These are phyloP conservation scores for Boulengerochromis microlepis DNA, from an alignment of 2,113 vertebrate genomes.

Conservation along the genomic window DNA sequence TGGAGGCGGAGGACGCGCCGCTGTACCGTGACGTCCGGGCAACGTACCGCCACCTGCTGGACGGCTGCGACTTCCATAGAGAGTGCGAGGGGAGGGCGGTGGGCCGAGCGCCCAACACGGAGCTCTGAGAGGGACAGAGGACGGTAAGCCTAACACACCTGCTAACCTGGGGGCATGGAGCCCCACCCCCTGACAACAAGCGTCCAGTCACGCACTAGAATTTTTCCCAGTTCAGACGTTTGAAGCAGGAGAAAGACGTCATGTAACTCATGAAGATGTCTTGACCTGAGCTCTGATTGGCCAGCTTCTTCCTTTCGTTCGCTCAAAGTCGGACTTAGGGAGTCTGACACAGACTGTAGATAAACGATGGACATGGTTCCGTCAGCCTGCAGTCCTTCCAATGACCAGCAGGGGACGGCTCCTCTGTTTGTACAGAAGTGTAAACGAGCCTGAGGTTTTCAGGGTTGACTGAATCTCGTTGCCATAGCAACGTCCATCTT, in stretches of 20 bases:
- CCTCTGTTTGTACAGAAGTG: background rate
- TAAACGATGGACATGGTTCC: background rate
- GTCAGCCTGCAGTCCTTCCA: background rate
- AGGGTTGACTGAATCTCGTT: background rate
- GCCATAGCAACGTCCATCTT: background rate
- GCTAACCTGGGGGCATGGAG: background rate
- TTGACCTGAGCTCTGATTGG: background rate
- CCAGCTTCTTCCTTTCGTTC: background rate
- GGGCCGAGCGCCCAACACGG: constrained; percentile 40
- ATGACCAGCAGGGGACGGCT: background rate
- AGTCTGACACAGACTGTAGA: background rate
- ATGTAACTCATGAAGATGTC: background rate
- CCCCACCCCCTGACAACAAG: background rate
- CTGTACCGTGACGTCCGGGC: constrained; percentile 77
- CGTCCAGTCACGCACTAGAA: background rate
- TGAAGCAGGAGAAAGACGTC: background rate
- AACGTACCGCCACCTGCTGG: constrained; percentile 79
- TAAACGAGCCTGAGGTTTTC: background rate
- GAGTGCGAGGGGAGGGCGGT: constrained; percentile 70
- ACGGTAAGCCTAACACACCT: background rate
- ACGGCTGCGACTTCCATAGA: constrained; percentile 73
- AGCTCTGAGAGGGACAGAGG: constrained; percentile 38
- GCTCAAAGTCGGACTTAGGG: background rate
- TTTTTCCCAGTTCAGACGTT: background rate
- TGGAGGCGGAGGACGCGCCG: constrained; percentile 70